Conservation (phyloP, 2,797 vertebrate species). For the Tiaroga cobitis region DNA sequence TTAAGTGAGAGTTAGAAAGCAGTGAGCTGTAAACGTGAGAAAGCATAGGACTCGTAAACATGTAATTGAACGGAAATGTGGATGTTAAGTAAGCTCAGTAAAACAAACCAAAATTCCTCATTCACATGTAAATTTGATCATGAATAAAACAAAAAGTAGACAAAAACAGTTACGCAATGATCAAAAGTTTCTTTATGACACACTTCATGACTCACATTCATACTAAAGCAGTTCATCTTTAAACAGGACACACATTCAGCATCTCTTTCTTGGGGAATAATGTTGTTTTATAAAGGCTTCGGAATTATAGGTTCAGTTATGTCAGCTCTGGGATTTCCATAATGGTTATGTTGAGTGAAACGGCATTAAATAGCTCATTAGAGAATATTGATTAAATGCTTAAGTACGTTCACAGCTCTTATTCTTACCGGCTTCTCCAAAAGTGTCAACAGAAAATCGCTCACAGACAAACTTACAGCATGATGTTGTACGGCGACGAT, state of each 20-base stretch:
- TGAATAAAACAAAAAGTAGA: background rate
- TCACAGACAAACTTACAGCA: background rate
- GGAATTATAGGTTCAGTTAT: background rate
- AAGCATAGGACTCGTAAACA: background rate
- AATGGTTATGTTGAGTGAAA: conserved; percentile 1
- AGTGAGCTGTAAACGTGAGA: background rate
- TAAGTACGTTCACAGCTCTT: conserved; percentile 5
- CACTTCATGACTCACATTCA: background rate
- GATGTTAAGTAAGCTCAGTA: background rate
- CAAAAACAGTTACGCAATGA: background rate
- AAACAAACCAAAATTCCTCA: background rate
- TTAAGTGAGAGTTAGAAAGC: background rate
- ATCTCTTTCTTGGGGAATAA: background rate
- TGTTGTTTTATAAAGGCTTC: conserved; percentile 1
- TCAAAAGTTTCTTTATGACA: conserved; percentile 5
- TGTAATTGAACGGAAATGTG: background rate
- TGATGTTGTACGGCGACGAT: background rate
- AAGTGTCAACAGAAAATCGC: background rate
- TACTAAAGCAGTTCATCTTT: background rate
- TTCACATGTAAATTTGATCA: background rate
- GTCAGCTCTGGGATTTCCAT: conserved; percentile 11
- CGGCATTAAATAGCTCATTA: conserved; percentile 41
- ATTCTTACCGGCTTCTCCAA: background rate
- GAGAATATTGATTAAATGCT: conserved; percentile 1
- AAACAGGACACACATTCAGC: background rate